Evolutionary conservation across 2,888 invertebrate genomes (phyloP).

Genomic region (Seira sanloemensis): DNA sequence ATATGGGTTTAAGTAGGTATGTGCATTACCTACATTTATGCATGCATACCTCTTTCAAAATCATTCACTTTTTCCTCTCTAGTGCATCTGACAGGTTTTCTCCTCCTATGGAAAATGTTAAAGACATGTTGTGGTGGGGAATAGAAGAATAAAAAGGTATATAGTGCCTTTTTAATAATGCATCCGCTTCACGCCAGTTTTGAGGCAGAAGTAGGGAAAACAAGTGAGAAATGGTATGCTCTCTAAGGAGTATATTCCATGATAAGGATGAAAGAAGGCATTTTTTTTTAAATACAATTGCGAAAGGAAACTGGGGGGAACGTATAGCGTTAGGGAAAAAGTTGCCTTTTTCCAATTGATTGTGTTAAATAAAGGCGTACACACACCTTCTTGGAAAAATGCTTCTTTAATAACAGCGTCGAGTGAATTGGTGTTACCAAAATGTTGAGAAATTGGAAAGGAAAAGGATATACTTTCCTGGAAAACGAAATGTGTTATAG

Average conservation of each 20-base stretch:
- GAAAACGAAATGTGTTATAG: not conserved
- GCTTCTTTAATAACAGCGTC: not conserved
- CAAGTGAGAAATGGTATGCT: not conserved
- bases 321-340: not conserved
- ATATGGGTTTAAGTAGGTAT: conserved; percentile 6
- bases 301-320: not conserved
- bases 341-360: not conserved
- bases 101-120: not conserved
- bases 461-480: no score
- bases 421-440: not conserved
- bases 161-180: not conserved
- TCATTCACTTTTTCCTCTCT: not conserved
- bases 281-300: not conserved
- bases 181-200: not conserved
- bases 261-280: not conserved
- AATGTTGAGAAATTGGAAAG: no score
- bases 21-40: conserved; percentile 16
- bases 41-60: not conserved
- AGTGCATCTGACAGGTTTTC: not conserved
- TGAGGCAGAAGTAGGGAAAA: not conserved
- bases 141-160: conserved; percentile 8
- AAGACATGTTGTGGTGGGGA: not conserved
- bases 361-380: not conserved
- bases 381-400: not conserved
- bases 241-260: not conserved